Evolutionary conservation across 2,888 invertebrate genomes (phyloP).

Genomic region (Platycnemis pennipes): DNA sequence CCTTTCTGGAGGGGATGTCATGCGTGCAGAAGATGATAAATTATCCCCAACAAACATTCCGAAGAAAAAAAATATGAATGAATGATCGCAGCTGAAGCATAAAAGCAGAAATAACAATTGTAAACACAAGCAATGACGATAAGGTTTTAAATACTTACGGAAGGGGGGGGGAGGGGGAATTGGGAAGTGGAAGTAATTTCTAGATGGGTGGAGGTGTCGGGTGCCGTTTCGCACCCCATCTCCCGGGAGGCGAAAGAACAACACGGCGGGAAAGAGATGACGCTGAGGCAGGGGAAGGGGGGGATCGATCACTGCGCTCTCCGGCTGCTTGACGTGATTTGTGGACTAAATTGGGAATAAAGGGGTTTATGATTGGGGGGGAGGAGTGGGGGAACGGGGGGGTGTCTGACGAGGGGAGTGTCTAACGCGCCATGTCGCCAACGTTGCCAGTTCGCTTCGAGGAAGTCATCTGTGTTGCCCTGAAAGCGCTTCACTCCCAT

Average conservation of each 20-base stretch:
- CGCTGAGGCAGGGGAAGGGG: background rate
- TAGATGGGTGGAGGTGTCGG: background rate
- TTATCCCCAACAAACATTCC: too few species aligned
- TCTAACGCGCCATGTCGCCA: background rate
- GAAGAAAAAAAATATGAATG: too few species aligned
- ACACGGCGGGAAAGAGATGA: background rate
- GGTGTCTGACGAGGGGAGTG: background rate
- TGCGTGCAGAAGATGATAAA: too few species aligned
- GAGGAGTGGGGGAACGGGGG: background rate
- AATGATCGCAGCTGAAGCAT: too few species aligned
- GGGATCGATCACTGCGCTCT: background rate
- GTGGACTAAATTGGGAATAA: conserved; percentile 42
- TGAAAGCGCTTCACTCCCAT: too few species aligned
- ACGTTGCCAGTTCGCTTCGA: background rate
- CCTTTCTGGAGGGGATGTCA: too few species aligned
- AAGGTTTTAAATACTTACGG: too few species aligned
- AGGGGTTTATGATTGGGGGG: background rate
- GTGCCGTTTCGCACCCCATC: background rate
- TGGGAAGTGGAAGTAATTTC: too few species aligned
- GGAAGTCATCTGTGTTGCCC: too few species aligned
- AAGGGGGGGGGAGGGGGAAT: too few species aligned
- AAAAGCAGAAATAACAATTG: too few species aligned
- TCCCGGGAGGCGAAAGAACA: background rate
- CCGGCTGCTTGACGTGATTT: conserved; percentile 29
- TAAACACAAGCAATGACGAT: too few species aligned